A percentile compares a stretch with the other conserved stretches of the same genome.
Evolutionary conservation across 2,888 invertebrate species (phyloP).

Genomic region (Camptogramma bilineatum): DNA sequence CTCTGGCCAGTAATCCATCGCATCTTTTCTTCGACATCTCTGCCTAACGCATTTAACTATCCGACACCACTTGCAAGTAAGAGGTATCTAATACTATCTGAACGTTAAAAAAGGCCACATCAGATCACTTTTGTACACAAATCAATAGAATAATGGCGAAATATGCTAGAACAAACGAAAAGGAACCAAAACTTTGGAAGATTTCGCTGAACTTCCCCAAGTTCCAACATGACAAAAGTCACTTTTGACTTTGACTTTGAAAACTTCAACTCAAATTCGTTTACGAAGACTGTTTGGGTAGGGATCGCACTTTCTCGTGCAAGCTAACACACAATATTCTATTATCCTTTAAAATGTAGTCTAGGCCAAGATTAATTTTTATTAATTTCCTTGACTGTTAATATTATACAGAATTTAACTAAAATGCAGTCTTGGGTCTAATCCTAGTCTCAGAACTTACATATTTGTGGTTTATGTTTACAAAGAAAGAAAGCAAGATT

Average conservation of each 20-base stretch:
- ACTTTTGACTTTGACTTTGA: constrained; percentile 29
- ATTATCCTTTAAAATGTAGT: too few species aligned
- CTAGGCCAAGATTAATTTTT: too few species aligned
- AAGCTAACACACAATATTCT: too few species aligned
- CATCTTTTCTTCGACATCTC: constrained; percentile 82
- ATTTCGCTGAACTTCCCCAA: constrained; percentile 53
- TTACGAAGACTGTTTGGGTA: background rate
- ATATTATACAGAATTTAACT: too few species aligned
- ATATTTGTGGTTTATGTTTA: background rate
- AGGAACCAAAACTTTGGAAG: constrained; percentile 68
- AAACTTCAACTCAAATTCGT: background rate
- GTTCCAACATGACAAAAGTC: constrained; percentile 86
- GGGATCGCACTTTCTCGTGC: too few species aligned
- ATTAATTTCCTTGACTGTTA: too few species aligned
- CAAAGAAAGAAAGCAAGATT: background rate
- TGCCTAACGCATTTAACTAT: constrained; percentile 64
- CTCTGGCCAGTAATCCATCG: constrained; percentile 92
- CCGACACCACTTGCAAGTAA: constrained; percentile 50
- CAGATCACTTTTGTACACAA: constrained; percentile 62
- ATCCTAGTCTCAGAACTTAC: too few species aligned
- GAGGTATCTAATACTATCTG: constrained; percentile 56
- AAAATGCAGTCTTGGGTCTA: too few species aligned
- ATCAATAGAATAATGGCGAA: constrained; percentile 55
- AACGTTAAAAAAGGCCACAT: constrained; percentile 57
- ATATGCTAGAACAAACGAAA: constrained; percentile 64